Evolutionary conservation across 2,797 vertebrate species (phyloP), one percentile per base, ranked within the genome.

Genomic region (Rachycentron canadum): DNA sequence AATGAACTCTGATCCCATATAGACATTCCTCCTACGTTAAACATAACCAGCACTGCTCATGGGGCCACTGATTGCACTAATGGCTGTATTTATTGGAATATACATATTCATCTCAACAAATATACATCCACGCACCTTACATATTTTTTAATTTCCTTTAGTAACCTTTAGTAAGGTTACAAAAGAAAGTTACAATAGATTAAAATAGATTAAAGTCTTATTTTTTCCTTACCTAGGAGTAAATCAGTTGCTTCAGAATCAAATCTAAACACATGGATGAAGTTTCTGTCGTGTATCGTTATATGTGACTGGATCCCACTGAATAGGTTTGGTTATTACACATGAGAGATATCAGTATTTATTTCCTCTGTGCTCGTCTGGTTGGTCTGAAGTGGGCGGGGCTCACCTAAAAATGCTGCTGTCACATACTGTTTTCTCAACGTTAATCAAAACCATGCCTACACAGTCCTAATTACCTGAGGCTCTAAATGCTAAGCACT

Each of bases 61-160:
- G 77, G 70, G 21, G 45, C 57, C 63, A 36, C 68, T 76, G 66
- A 85, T 69, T 77, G 63, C 41, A 80, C 43, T 36, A 49, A 68
- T 7, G 30, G 41, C 55, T 34, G 40, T 57, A 73, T 68, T 78
- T 45, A 78, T 65, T 1, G 28, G 16, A 65, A 36, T 2, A 53
- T 2, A 53, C 50, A 67, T 76, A 72, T 76, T 34, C 43, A 61
- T 65, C 55, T 76, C 23, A 55, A 36, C 14, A 59, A 56, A 50
- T 78, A 52, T 38, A 34, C 17, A 41, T 63, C 28, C 47, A 26
- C 49, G 49, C n/a, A n/a, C n/a, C n/a, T n/a, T n/a, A n/a, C n/a
- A n/a, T n/a, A n/a, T n/a, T n/a, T n/a, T n/a, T n/a, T n/a, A n/a
- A n/a, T n/a, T n/a, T n/a, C n/a, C n/a, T n/a, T n/a, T n/a, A n/a